Evolutionary conservation across 2,797 vertebrate species (phyloP), one percentile per base, ranked within the genome.

Genomic region (Nyctibius grandis): DNA sequence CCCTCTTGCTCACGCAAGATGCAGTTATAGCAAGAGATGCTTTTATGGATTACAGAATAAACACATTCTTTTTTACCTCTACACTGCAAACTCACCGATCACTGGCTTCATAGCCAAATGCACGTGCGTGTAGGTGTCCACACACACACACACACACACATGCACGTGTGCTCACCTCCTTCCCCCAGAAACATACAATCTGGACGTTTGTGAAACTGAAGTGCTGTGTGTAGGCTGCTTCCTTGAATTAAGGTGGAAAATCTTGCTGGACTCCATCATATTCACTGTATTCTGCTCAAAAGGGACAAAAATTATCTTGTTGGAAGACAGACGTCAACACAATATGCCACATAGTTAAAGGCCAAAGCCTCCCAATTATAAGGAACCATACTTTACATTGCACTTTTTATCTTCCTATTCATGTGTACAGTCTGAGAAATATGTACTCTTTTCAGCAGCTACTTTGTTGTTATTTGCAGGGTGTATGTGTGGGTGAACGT

Each of bases 381-480:
- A 93, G 38, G 53, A 96, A 50, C 29, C 42, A 65, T 40, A 88
- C 18, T 88, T 81, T 67, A 48, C 40, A 38, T 79, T 59, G 18
- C 29, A 89, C 26, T 91, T 92, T 79, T 94, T 29, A 48, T 85
- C 45, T 92, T 96, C 88, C 79, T 53, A 44, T 85, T 87, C 78
- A 89, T 50, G 61, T 51, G 23, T 67, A 61, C 11, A 80, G 38
- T n/a, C 69, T 70, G 92, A 92, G 74, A 88, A 82, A 80, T 51
- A 40, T 38, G 19, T 64, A 72, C 21, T 50, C 42, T 69, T 86
- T 91, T 85, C 91, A 85, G 51, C 44, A 72, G 36, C n/a, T 93
- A 21, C 68, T 92, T 82, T 74, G 72, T 68, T 91, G 60, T 65
- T 93, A 29, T 77, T 89, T 94, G 44, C 61, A 45, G 75, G 77